Evolutionary conservation across 2,797 vertebrate species (phyloP).

Genomic region (Melanotaenia nigrans): DNA sequence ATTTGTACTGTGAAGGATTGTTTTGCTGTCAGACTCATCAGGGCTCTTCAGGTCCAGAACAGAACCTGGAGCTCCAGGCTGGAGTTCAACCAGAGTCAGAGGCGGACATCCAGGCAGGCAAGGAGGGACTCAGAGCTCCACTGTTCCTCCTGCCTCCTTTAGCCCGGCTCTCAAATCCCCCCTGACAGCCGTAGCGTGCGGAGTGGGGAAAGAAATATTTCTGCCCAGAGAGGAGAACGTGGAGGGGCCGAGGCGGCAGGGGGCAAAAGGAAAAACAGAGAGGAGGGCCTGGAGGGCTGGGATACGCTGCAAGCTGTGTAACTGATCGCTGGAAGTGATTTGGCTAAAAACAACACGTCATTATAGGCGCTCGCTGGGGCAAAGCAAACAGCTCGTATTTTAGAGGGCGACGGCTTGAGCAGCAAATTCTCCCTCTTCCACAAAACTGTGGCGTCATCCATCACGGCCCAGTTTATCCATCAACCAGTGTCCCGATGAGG

Average conservation of each 20-base stretch:
- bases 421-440: not conserved
- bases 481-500: constrained; percentile 16
- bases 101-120: constrained; percentile 9
- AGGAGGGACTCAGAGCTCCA: constrained; percentile 61
- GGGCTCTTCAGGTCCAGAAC: too few relatives aligned
- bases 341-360: constrained; percentile 94
- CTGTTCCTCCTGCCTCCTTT: constrained; percentile 64
- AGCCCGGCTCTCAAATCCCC: constrained; percentile 86
- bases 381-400: constrained; percentile 96
- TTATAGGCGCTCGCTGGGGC: constrained; percentile 91
- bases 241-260: constrained; percentile 59
- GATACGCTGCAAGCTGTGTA: constrained; percentile 77
- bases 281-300: constrained; percentile 48
- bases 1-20: too few relatives aligned
- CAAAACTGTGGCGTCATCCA: constrained; percentile 38
- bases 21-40: too few relatives aligned
- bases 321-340: constrained; percentile 96
- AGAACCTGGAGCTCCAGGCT: not conserved
- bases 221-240: constrained; percentile 81
- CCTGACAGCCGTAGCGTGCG: constrained; percentile 90
- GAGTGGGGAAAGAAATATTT: constrained; percentile 92
- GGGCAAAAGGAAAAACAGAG: constrained; percentile 81
- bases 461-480: constrained; percentile 56
- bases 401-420: constrained; percentile 49
- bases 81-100: not conserved